Evolutionary conservation across 2,113 vertebrate species (phyloP).

Genomic region (Pangasianodon gigas): DNA sequence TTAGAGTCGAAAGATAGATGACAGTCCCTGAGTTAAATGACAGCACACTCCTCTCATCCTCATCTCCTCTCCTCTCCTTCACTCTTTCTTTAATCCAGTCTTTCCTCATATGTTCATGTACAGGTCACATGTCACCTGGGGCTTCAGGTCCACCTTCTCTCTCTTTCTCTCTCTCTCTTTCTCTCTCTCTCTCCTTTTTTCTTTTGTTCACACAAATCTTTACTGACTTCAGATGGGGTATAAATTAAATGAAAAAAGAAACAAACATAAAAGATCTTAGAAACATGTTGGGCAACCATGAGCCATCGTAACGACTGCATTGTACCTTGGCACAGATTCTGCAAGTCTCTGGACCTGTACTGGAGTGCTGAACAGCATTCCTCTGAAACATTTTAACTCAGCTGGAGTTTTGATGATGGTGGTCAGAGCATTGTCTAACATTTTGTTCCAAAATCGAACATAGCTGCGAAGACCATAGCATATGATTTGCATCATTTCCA

Average conservation of each 20-base stretch:
- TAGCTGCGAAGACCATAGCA: not conserved
- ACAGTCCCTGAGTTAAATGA: conserved; percentile 64
- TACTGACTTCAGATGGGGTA: not conserved
- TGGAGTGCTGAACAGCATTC: not conserved
- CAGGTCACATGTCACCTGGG: conserved; percentile 19
- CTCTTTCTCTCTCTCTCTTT: not conserved
- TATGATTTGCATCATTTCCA: not conserved
- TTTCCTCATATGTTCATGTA: not conserved
- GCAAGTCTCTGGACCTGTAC: not conserved
- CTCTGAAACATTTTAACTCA: not conserved
- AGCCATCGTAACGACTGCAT: no score
- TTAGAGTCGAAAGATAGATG: conserved; percentile 60
- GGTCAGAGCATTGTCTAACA: no score
- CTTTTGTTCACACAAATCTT: not conserved
- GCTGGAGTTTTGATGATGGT: not conserved
- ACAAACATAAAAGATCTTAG: no score
- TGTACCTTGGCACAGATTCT: no score
- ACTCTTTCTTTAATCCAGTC: not conserved
- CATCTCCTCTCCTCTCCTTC: not conserved
- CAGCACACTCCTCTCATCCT: conserved; percentile 59
- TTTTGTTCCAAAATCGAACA: not conserved
- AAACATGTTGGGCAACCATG: no score
- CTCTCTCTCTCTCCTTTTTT: not conserved
- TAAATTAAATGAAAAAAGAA: no score
- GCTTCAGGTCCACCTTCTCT: not conserved